These are phyloP conservation scores for Macaria notata DNA, from an alignment of 2,888 invertebrate genomes.

Conservation along the genomic window DNA sequence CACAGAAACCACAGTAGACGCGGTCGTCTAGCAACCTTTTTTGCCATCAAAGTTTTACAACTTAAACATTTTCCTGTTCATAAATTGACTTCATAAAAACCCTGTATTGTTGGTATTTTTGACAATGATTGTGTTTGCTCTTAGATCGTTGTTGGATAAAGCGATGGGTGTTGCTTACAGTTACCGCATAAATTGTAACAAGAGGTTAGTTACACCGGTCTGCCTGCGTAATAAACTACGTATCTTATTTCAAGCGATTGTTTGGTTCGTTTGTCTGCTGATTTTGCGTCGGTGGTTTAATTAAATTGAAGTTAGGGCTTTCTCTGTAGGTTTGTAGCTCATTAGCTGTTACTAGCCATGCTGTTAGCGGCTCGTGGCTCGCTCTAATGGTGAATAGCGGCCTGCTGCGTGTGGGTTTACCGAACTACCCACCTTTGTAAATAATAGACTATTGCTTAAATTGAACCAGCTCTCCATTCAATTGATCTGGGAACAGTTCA, in stretches of 20 bases:
- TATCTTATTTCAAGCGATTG: constrained; percentile 25
- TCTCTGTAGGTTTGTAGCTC: constrained; percentile 34
- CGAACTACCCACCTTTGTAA: constrained; percentile 13
- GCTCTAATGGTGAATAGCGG: constrained; percentile 35
- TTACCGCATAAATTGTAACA: constrained; percentile 13
- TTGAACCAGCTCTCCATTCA: constrained; percentile 18
- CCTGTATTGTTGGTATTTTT: constrained; percentile 10
- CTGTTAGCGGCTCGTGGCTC: constrained; percentile 31
- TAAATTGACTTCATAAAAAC: constrained; percentile 2
- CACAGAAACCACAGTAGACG: constrained; percentile 6
- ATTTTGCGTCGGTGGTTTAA: constrained; percentile 34
- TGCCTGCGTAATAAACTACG: constrained; percentile 2
- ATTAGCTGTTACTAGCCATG: constrained; percentile 39
- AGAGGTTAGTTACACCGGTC: constrained; percentile 6
- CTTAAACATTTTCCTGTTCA: constrained; percentile 10
- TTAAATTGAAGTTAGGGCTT: constrained; percentile 40
- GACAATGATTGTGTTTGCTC: constrained; percentile 9
- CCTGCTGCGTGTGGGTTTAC: constrained; percentile 22
- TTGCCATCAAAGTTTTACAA: constrained; percentile 9
- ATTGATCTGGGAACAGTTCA: constrained; percentile 13
- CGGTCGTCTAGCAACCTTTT: constrained; percentile 2
- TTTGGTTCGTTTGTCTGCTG: constrained; percentile 17
- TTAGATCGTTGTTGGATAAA: constrained; percentile 4
- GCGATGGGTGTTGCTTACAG: constrained; percentile 3
- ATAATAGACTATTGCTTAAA: constrained; percentile 16